phyloP scores from a whole-genome alignment of 2,888 invertebrate species.

The Didymodactylos carnosus region DNA sequence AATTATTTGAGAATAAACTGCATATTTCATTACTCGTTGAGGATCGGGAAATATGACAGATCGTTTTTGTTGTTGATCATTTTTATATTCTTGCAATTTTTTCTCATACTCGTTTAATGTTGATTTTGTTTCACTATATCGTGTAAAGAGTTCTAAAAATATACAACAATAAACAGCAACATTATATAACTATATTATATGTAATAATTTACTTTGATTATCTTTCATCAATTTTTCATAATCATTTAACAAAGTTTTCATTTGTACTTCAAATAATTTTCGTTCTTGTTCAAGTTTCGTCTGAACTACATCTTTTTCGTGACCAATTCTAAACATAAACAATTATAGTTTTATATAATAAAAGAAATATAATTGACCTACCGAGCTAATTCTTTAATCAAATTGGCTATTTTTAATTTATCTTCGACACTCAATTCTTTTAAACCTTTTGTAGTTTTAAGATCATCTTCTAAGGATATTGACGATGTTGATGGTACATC shows the following conservation, averaged over 20 bases:
- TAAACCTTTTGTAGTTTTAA: no score
- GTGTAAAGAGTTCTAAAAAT: neutral
- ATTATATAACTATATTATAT: neutral
- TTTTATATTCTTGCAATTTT: neutral
- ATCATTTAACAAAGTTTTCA: neutral
- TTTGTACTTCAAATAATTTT: neutral
- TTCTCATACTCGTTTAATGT: neutral
- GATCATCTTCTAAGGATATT: no score
- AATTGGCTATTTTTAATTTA: neutral
- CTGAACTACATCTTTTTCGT: neutral
- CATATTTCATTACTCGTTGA: neutral
- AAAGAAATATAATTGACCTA: neutral
- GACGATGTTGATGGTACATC: neutral
- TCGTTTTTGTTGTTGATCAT: neutral
- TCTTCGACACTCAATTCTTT: neutral
- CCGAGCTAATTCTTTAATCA: neutral
- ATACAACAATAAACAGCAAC: no score
- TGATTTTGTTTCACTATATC: neutral
- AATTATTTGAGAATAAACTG: no score
- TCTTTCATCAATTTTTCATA: conserved; percentile 8
- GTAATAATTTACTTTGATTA: conserved; percentile 1
- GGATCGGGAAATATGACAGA: neutral
- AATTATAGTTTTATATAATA: neutral
- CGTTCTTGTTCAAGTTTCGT: neutral
- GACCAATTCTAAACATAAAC: neutral